phyloP scores from a whole-genome alignment of 2,888 invertebrate species.

The Sepiola atlantica region DNA sequence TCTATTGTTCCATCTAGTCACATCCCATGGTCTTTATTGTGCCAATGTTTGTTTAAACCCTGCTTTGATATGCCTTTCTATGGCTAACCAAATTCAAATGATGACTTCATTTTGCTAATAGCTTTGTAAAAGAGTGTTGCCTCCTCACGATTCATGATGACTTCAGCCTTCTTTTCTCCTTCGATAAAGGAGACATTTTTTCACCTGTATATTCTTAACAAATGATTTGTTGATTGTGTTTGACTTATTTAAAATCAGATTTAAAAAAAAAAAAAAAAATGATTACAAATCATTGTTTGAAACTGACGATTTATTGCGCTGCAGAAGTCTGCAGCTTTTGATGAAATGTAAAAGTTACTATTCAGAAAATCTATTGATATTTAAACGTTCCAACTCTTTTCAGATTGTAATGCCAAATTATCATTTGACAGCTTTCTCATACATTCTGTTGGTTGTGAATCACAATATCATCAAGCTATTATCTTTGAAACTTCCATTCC shows the following conservation, averaged over 20 bases:
- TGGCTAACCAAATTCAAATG: background rate
- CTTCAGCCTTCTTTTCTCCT: background rate
- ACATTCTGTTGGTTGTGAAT: conserved; percentile 45
- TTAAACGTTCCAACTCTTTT: background rate
- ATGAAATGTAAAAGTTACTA: background rate
- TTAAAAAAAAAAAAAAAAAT: background rate
- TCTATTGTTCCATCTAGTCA: background rate
- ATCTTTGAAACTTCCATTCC: background rate
- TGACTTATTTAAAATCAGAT: background rate
- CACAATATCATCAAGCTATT: conserved; percentile 13
- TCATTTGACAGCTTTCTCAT: conserved; percentile 39
- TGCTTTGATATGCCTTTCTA: background rate
- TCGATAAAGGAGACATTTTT: background rate
- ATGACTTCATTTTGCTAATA: background rate
- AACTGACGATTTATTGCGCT: background rate
- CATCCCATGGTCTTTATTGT: background rate
- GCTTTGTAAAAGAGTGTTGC: background rate
- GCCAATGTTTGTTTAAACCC: background rate
- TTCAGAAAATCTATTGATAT: conserved; percentile 5
- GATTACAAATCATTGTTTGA: background rate
- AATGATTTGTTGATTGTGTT: background rate
- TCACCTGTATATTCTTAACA: background rate
- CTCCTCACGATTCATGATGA: background rate
- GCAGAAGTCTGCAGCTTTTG: conserved; percentile 32
- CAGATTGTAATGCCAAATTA: conserved; percentile 2